Percentiles rank a stretch among this genome's conserved stretches.
Conservation (phyloP, 2,888 invertebrate species). For the Elmis aenea region DNA sequence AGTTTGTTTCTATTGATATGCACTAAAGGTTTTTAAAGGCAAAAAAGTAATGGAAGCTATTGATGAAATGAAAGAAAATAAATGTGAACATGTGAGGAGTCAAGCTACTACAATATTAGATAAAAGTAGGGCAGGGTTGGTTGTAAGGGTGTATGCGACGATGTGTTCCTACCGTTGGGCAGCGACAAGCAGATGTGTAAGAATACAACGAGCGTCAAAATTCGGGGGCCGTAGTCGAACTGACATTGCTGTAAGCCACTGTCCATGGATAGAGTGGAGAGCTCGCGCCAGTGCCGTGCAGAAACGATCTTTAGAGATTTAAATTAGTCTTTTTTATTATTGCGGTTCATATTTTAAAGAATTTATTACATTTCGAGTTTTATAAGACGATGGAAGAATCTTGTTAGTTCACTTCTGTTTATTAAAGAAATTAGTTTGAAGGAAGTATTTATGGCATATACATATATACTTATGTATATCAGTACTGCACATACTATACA, state of each 20-base stretch:
- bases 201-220: slow-evolving; percentile 45
- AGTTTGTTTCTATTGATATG: too few species aligned
- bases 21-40: too few species aligned
- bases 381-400: slow-evolving; percentile 15
- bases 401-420: slow-evolving; percentile 34
- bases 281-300: slow-evolving; percentile 42
- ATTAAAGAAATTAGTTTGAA: slow-evolving; percentile 26
- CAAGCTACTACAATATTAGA: too few species aligned
- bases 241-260: slow-evolving; percentile 45
- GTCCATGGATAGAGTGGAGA: slow-evolving; percentile 40
- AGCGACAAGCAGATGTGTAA: slow-evolving; percentile 48
- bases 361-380: slow-evolving; percentile 23
- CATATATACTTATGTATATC: slow-evolving; percentile 40
- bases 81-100: too few species aligned
- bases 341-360: slow-evolving; percentile 25
- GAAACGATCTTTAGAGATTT: slow-evolving; percentile 27
- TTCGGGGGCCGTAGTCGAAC: slow-evolving; percentile 44
- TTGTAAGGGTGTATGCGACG: slow-evolving; percentile 3
- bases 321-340: slow-evolving; percentile 22
- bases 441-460: slow-evolving; percentile 35
- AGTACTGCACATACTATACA: slow-evolving; percentile 33
- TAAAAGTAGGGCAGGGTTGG: neutral
- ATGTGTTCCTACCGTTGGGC: slow-evolving; percentile 43
- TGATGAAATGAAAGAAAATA: too few species aligned
- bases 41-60: too few species aligned